Conservation (phyloP, 2,888 invertebrate genomes). For the Gymnosoma rotundatum region DNA sequence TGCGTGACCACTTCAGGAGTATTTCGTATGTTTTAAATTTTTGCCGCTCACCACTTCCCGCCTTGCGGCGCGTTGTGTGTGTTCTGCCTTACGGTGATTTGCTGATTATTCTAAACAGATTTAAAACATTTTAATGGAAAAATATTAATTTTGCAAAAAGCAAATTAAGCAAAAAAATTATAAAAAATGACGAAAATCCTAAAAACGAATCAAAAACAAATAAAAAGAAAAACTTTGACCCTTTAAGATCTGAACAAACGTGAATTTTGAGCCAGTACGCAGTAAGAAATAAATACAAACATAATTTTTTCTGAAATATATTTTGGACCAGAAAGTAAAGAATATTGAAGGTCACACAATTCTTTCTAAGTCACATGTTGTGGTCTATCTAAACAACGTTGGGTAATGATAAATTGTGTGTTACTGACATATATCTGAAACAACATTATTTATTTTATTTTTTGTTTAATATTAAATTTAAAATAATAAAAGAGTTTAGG, state of each 20-base stretch:
- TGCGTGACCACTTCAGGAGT: too few relatives aligned
- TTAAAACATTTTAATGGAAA: too few relatives aligned
- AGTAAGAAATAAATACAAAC: not conserved
- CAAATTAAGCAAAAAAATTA: too few relatives aligned
- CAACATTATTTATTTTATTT: slow-evolving; percentile 16
- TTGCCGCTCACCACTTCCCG: too few relatives aligned
- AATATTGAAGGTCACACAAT: slow-evolving; percentile 62
- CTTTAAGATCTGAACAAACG: not conserved
- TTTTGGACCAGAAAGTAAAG: not conserved
- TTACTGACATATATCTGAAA: slow-evolving; percentile 64
- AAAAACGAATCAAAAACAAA: not conserved
- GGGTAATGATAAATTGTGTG: slow-evolving; percentile 5
- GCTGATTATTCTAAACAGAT: too few relatives aligned
- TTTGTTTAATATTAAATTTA: slow-evolving; percentile 46
- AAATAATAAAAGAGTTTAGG: not conserved
- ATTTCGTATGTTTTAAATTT: too few relatives aligned
- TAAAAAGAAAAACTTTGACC: not conserved
- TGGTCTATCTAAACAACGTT: slow-evolving; percentile 40
- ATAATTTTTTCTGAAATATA: too few relatives aligned
- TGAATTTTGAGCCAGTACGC: not conserved
- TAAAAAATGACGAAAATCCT: not conserved
- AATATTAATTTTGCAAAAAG: too few relatives aligned
- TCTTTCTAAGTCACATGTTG: slow-evolving; percentile 46
- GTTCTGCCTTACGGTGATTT: too few relatives aligned
- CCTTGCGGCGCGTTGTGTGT: too few relatives aligned